Evolutionary conservation across 2,113 vertebrate genomes (phyloP), one percentile per base, ranked within the genome.

Genomic region (Scolopax mira): DNA sequence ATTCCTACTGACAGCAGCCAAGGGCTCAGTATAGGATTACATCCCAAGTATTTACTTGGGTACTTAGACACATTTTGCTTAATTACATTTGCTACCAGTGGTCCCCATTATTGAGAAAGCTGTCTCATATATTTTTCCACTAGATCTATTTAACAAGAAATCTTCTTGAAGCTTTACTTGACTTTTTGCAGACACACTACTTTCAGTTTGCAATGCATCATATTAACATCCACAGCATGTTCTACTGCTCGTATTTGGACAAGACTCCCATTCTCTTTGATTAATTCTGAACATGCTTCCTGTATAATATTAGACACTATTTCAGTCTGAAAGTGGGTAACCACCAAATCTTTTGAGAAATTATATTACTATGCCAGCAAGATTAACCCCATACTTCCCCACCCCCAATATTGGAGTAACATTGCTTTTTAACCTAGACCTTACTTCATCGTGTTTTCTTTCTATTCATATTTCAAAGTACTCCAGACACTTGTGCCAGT

Each of bases 391-490:
- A n/a, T 23, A 31, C 1, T 72, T 5, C 3, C 9, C 15, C 15
- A 5, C 0, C 17, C 6, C 0, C 19, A 83, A 88, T 49, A 52
- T 1, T 75, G 30, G 27, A 88, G 73, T 48, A 57, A 6, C 12
- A 62, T 44, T 85, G 4, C 24, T 31, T 83, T 89, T 69, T 49
- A 92, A 77, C 7, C 10, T 4, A 88, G 42, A 79, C 2, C 31
- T 89, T 25, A 74, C n/a, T 75, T 60, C 18, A 42, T 71, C 87
- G 14, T 13, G 7, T 25, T 87, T 88, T 81, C 41, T 60, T 93
- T 87, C 64, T 52, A 24, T 58, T 88, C 51, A 46, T 14, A 78
- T 77, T 89, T 80, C 35, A 67, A 86, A 94, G 54, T 49, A 80
- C 41, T 91, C 65, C 58, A 87, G 24, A 49, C 18, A 58, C 13